phyloP scores from a whole-genome alignment of 1,140 invertebrate species.

The Hirudo medicinalis region DNA sequence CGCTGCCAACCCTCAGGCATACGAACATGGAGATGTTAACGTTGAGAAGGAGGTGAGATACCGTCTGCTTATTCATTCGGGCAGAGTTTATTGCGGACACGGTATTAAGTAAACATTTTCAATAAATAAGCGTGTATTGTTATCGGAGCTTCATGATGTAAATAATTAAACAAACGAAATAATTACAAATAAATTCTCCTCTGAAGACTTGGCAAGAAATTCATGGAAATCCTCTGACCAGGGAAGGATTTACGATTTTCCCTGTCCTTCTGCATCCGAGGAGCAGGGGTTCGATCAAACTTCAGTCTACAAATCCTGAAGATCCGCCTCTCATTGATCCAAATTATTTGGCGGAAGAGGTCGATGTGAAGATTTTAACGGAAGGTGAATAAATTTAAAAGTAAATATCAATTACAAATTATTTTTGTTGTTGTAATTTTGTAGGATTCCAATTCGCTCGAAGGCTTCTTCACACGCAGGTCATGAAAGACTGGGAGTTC shows the following conservation, averaged over 20 bases:
- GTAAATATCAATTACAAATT: background rate
- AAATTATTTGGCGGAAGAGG: slow-evolving; percentile 26
- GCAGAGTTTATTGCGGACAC: no score
- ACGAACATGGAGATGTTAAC: slow-evolving; percentile 18
- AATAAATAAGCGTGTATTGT: no score
- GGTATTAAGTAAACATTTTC: no score
- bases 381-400: slow-evolving; percentile 22
- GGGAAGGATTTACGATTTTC: slow-evolving; percentile 25
- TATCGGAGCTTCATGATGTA: background rate
- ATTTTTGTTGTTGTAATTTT: background rate
- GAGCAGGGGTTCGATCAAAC: slow-evolving; percentile 27
- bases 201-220: slow-evolving; percentile 17
- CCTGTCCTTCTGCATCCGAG: slow-evolving; percentile 25
- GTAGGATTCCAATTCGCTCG: slow-evolving; percentile 20
- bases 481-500: slow-evolving; percentile 22
- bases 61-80: background rate
- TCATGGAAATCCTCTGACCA: slow-evolving; percentile 18
- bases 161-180: background rate
- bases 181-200: slow-evolving; percentile 3
- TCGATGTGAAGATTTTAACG: slow-evolving; percentile 22
- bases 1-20: slow-evolving; percentile 21
- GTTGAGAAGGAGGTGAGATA: slow-evolving; percentile 18
- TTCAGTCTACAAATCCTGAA: slow-evolving; percentile 53
- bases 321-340: slow-evolving; percentile 70
- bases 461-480: slow-evolving; percentile 16